Base-by-base conservation (phyloP, 2,797 vertebrate genomes). In the Gambelia wislizenii region DNA sequence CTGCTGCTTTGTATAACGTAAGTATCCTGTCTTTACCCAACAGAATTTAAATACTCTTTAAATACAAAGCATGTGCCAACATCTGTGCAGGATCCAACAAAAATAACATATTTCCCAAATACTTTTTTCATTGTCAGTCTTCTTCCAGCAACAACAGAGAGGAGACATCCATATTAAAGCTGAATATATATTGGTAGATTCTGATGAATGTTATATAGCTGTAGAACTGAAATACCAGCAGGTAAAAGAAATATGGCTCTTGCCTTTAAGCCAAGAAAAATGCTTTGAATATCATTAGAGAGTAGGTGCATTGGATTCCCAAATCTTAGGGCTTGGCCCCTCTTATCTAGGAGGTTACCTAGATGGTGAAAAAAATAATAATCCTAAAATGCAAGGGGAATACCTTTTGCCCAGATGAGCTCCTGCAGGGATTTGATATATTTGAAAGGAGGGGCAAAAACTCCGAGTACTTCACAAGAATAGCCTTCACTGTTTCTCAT, bases 21-120 rank as follows among this genome's bases (percentile, higher is more conserved):
- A 96, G 92, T 90, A 95, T 72, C 93, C 94, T 93, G 86, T 91
- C 95, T 94, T 96, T 95, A 95, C 90, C 95, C 96, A 96, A 94
- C 89, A 94, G 89, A 92, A 96, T 96, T 96, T 96, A 96, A 96
- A 96, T 95, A 96, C 95, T 94, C 93, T 96, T 96, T 91, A 75
- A 13, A 91, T 95, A 88, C 70, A 16, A 93, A 91, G 94, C 95
- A 96, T 94, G 89, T 95, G 82, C 61, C 87, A 92, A 87, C 91
- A 89, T 86, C 91, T 91, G 89, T 86, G 89, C 85, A 87, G 87
- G 95, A 96, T 92, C 91, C 90, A 94, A 79, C 80, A 89, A 91
- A 52, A 92, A 95, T 90, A 93, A 95, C 47, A 69, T 83, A 92
- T 95, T 96, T 95, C 89, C 54, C 61, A 75, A 88, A 92, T 83